Base-by-base conservation (phyloP, 64 coral and sea anemone genomes). In the Astreopora myriophthalma region DNA sequence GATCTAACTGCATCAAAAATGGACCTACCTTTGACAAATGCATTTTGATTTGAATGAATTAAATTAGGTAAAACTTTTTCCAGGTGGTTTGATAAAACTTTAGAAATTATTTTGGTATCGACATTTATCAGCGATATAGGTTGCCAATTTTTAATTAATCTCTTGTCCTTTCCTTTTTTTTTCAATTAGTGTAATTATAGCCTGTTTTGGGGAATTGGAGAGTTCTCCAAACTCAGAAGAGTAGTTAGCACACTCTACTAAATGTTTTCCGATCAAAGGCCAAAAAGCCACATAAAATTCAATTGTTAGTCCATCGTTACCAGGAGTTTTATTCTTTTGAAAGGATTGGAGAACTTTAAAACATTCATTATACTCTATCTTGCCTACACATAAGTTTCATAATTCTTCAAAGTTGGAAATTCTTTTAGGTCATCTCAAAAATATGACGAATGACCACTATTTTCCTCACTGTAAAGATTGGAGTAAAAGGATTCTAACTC, bases 271-370 rank as follows among this genome's bases (percentile, higher is more conserved):
- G 19, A 76, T 22, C 32, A 75, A 22, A 11, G 69, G 27, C 71
- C 86, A 88, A 60, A 88, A 88, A 24, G 86, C 86, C 30, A 35
- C 33, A 26, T 88, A 88, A 75, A 75, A 88, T 64, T 88, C 86
- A 8, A 52, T 73, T 51, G 85, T 73, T 52, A 61, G 29, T 17
- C 67, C 85, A 44, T 44, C 40, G 40, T 44, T 44, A 44, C 40
- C 40, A 44, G 40, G 40, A 44, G 40, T 44, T 44, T 73, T 46
- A 28, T 73, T 55, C 16, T 68, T 73, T 46, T 72, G 25, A 39
- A 87, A 73, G 20, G 66, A 67, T 51, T 88, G 27, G 8, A 88
- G 30, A 39, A 72, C 31, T 8, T 61, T 64, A 66, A 24, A 31
- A 34, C 34, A 52, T 34, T 85, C 4, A 60, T 85, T 36, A 65